phyloP scores from a whole-genome alignment of 2,797 vertebrate species.

The Sebastes goodei region DNA sequence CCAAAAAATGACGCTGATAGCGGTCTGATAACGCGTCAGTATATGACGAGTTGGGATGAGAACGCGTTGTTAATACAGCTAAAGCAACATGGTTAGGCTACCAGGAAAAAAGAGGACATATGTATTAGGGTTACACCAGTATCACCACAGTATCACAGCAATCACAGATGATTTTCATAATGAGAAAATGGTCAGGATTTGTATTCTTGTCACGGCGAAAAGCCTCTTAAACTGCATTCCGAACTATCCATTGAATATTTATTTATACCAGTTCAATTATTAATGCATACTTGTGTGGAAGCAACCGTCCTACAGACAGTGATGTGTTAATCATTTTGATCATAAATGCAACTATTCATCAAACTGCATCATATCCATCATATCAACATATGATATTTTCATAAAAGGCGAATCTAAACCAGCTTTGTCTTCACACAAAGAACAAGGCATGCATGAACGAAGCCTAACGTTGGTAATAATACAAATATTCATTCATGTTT shows the following conservation, averaged over 20 bases:
- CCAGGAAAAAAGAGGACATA: rapidly evolving
- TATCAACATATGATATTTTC: neutral
- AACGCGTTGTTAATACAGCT: neutral
- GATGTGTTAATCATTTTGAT: neutral
- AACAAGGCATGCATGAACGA: slow-evolving; percentile 1
- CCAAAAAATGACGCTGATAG: rapidly evolving
- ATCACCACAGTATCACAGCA: neutral
- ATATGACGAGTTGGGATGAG: too few relatives aligned
- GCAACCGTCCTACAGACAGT: neutral
- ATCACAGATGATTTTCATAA: neutral
- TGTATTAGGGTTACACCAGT: neutral
- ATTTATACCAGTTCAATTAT: neutral
- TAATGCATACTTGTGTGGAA: neutral
- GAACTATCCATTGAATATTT: neutral
- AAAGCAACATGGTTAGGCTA: neutral
- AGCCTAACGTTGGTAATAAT: neutral
- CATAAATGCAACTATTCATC: neutral
- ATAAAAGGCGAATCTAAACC: neutral
- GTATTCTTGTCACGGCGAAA: neutral
- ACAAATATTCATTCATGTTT: neutral
- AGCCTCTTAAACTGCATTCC: neutral
- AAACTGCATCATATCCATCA: neutral
- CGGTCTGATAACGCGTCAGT: too few relatives aligned
- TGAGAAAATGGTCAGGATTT: neutral
- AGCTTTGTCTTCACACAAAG: slow-evolving; percentile 7